phyloP scores from a whole-genome alignment of 2,797 vertebrate species.

The Sparus aurata region DNA sequence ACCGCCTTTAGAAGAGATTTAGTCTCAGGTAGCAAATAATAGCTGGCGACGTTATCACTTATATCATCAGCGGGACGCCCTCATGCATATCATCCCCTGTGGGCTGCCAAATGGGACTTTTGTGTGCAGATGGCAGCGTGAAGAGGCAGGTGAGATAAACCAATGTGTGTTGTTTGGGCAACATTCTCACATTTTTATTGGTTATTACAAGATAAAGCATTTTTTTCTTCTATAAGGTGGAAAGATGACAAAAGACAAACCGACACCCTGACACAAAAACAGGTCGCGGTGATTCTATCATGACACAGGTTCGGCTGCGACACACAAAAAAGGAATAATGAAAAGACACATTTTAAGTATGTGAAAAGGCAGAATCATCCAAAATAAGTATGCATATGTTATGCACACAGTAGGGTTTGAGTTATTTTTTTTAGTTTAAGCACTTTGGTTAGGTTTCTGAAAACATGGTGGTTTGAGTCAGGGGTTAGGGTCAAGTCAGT shows the following conservation, averaged over 20 bases:
- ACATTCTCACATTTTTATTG: constrained; percentile 23
- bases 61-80: constrained; percentile 38
- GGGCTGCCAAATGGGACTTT: constrained; percentile 50
- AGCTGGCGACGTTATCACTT: constrained; percentile 62
- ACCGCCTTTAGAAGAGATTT: constrained; percentile 41
- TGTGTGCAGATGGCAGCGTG: constrained; percentile 39
- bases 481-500: too few species aligned
- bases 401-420: not conserved
- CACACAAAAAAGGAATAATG: not conserved
- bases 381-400: not conserved
- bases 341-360: not conserved
- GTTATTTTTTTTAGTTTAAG: not conserved
- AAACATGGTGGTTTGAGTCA: too few species aligned
- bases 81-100: constrained; percentile 54
- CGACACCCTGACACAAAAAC: not conserved
- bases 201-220: constrained; percentile 28
- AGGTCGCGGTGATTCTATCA: constrained; percentile 1
- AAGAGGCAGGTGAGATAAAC: constrained; percentile 44
- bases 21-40: constrained; percentile 59
- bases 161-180: constrained; percentile 17
- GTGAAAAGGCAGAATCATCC: not conserved
- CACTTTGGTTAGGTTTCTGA: too few species aligned
- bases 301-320: not conserved
- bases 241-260: constrained; percentile 4
- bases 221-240: constrained; percentile 12